Conservation (phyloP, 2,113 vertebrate species). For the Amphiprion ocellaris region DNA sequence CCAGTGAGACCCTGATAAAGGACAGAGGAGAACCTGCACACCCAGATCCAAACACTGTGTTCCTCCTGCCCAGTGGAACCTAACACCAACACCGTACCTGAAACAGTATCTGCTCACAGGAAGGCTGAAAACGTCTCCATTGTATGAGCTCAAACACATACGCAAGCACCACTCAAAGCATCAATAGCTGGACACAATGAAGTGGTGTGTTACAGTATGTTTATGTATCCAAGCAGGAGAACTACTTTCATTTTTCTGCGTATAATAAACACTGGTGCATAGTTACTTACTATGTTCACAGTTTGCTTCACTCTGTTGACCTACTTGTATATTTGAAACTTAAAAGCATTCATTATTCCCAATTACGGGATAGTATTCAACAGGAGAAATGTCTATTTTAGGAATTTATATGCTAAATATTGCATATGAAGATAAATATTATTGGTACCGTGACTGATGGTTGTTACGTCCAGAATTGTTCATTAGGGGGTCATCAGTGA, state of each 20-base stretch:
- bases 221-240: not conserved
- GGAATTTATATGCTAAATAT: no score
- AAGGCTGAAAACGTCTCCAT: conserved; percentile 50
- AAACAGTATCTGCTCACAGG: conserved; percentile 65
- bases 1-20: conserved; percentile 49
- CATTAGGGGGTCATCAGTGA: conserved; percentile 21
- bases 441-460: conserved; percentile 55
- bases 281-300: no score
- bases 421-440: not conserved
- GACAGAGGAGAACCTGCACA: conserved; percentile 38
- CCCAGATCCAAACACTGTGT: conserved; percentile 37
- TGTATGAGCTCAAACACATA: conserved; percentile 49
- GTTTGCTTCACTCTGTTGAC: no score
- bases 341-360: no score
- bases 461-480: conserved; percentile 5
- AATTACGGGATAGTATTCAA: not conserved
- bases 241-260: not conserved
- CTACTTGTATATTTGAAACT: no score
- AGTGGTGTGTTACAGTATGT: conserved; percentile 10
- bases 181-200: conserved; percentile 17
- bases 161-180: conserved; percentile 23
- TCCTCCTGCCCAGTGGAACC: conserved; percentile 57
- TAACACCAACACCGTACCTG: conserved; percentile 66
- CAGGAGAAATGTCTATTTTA: not conserved
- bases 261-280: not conserved